Percentiles rank a stretch among this genome's conserved stretches.
These are phyloP conservation scores for Fregetta grallaria DNA, from an alignment of 2,113 vertebrate species.

Conservation along the genomic window DNA sequence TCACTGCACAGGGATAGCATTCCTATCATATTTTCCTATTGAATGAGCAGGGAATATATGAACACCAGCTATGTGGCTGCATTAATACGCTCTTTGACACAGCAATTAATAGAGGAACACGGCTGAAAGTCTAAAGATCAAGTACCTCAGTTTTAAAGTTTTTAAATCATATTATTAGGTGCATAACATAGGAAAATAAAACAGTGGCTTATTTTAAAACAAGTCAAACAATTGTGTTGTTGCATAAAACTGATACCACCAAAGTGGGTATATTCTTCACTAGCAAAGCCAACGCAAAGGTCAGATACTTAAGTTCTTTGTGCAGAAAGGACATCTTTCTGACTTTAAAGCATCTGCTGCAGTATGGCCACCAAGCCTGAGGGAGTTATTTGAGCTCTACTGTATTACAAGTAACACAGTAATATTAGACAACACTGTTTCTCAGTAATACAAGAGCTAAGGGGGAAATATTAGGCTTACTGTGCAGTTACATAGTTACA, in stretches of 20 bases:
- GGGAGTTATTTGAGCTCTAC: neutral
- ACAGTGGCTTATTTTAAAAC: neutral
- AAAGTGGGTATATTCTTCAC: neutral
- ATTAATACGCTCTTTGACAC: slow-evolving; percentile 28
- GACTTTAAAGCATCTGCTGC: neutral
- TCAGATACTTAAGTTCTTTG: neutral
- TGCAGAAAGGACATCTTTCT: neutral
- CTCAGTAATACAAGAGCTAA: slow-evolving; percentile 34
- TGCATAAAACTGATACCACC: neutral
- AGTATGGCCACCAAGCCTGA: neutral
- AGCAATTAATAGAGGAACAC: neutral
- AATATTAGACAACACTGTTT: slow-evolving; percentile 35
- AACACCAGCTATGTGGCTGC: slow-evolving; percentile 29
- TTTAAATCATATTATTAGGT: neutral
- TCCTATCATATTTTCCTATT: slow-evolving; percentile 49
- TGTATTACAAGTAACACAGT: slow-evolving; percentile 16
- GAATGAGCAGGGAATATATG: slow-evolving; percentile 25
- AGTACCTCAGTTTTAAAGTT: neutral
- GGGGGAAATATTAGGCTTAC: neutral
- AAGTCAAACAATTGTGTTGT: neutral
- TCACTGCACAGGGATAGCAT: slow-evolving; percentile 24
- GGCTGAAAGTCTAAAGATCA: neutral
- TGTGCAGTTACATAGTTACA: neutral
- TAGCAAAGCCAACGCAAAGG: neutral
- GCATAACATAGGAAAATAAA: neutral